Evolutionary conservation across 2,888 invertebrate genomes (phyloP).

Genomic region (Cheilosia scutellata): DNA sequence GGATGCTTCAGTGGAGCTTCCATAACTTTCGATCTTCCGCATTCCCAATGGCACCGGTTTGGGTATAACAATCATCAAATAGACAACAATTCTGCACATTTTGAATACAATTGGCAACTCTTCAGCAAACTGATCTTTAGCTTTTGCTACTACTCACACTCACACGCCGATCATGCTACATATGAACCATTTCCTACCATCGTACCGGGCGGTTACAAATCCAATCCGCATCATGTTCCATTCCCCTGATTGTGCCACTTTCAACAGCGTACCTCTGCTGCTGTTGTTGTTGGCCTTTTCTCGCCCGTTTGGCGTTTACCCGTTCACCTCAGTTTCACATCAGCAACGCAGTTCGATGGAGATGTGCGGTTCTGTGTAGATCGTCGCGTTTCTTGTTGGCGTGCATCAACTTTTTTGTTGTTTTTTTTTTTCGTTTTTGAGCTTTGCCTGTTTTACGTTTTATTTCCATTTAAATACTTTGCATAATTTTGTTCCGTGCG

Average conservation of each 20-base stretch:
- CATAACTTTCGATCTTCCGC: no score
- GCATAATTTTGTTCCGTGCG: conserved; percentile 49
- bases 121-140: not conserved
- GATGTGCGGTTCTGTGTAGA: conserved; percentile 62
- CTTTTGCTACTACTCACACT: not conserved
- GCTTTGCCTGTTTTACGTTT: conserved; percentile 23
- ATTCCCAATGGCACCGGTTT: no score
- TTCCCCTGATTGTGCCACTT: conserved; percentile 44
- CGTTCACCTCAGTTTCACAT: conserved; percentile 58
- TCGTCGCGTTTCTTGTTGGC: conserved; percentile 57
- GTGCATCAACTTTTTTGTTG: conserved; percentile 43
- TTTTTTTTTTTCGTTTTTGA: conserved; percentile 30
- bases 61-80: not conserved
- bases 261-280: conserved; percentile 40
- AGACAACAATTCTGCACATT: not conserved
- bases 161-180: not conserved
- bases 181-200: not conserved
- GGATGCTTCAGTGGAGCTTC: no score
- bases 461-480: conserved; percentile 44
- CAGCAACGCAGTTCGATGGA: conserved; percentile 56
- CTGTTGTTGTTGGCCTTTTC: conserved; percentile 69
- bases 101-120: not conserved
- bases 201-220: not conserved
- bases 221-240: conserved; percentile 3
- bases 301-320: conserved; percentile 58